phyloP scores from a whole-genome alignment of 2,113 vertebrate species.

The Eudyptes chrysolophus region DNA sequence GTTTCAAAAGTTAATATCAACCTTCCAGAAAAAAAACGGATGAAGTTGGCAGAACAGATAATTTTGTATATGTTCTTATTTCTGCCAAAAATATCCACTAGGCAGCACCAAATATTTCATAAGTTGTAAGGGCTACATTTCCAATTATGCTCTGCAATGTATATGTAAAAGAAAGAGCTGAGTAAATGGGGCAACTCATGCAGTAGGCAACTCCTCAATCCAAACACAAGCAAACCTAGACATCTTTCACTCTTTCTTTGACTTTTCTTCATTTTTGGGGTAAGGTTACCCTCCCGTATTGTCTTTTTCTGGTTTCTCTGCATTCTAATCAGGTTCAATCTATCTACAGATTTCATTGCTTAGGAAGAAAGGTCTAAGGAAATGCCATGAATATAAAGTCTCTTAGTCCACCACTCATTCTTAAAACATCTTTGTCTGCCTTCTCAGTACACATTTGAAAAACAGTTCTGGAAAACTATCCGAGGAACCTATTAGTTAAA shows the following conservation, averaged over 20 bases:
- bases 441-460: background rate
- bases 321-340: background rate
- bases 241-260: background rate
- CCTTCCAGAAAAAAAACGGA: background rate
- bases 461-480: background rate
- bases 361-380: background rate
- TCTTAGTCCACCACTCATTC: background rate
- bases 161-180: background rate
- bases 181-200: background rate
- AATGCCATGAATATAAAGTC: background rate
- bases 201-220: background rate
- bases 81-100: background rate
- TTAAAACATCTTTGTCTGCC: background rate
- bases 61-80: background rate
- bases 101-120: background rate
- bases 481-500: background rate
- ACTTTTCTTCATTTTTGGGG: background rate
- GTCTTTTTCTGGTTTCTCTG: background rate
- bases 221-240: background rate
- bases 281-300: background rate
- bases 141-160: background rate
- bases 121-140: background rate
- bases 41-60: background rate
- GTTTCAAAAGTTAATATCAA: background rate
- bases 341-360: background rate